Percentiles rank a stretch among this genome's conserved stretches.
Conservation (phyloP, 2,888 invertebrate species). For the Carcina quercana region DNA sequence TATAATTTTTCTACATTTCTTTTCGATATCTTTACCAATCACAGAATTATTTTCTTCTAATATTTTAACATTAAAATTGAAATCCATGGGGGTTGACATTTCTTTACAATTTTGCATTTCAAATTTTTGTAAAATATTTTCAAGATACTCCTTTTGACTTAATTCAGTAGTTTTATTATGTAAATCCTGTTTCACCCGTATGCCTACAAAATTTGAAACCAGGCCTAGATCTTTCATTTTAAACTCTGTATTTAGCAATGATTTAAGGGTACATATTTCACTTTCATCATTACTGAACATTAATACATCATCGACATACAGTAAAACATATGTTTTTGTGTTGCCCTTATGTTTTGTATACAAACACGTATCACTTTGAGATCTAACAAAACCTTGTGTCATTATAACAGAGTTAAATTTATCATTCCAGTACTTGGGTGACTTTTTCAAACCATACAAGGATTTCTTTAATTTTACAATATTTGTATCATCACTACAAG, state of each 20-base stretch:
- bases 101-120: constrained; percentile 11
- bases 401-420: constrained; percentile 13
- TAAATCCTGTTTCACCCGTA: constrained; percentile 11
- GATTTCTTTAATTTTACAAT: constrained; percentile 13
- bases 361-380: constrained; percentile 12
- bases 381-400: constrained; percentile 11
- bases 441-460: constrained; percentile 16
- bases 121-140: constrained; percentile 7
- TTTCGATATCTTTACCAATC: constrained; percentile 12
- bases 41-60: constrained; percentile 3
- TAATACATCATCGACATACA: constrained; percentile 12
- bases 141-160: constrained; percentile 9
- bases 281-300: constrained; percentile 9
- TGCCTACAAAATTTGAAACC: constrained; percentile 8
- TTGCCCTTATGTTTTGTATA: constrained; percentile 8
- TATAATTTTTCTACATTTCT: constrained; percentile 15
- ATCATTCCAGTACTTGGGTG: constrained; percentile 14
- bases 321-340: constrained; percentile 9
- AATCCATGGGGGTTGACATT: constrained; percentile 11
- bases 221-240: constrained; percentile 12
- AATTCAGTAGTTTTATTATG: constrained; percentile 4
- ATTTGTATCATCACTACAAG: constrained; percentile 7
- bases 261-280: constrained; percentile 6
- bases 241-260: constrained; percentile 7
- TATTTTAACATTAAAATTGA: constrained; percentile 15